A percentile compares a stretch with the other conserved stretches of the same genome.
Evolutionary conservation across 2,888 invertebrate genomes (phyloP).

Genomic region (Hartigia nigra): DNA sequence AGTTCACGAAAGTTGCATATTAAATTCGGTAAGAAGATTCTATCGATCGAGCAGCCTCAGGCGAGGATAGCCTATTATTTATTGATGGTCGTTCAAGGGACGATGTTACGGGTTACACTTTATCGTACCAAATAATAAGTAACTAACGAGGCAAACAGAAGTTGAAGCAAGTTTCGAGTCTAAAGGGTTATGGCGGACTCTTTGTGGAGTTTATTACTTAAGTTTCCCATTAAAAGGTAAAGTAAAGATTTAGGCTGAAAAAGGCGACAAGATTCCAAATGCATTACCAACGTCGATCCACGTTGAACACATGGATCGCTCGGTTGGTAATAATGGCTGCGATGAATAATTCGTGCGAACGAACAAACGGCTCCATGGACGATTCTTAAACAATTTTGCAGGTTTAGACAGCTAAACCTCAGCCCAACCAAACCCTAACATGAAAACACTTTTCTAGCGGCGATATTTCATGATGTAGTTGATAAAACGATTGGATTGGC

Average conservation of each 20-base stretch:
- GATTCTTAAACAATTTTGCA: background rate
- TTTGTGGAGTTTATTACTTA: background rate
- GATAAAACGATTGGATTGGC: background rate
- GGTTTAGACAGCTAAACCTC: background rate
- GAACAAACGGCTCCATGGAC: background rate
- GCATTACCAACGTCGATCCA: background rate
- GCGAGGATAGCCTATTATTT: slow-evolving; percentile 49
- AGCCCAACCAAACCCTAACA: background rate
- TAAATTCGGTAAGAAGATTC: slow-evolving; percentile 1
- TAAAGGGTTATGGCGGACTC: background rate
- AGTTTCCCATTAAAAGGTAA: slow-evolving; percentile 10
- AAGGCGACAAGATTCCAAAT: slow-evolving; percentile 12
- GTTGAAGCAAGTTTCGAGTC: background rate
- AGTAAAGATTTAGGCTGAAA: slow-evolving; percentile 3
- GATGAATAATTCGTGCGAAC: background rate
- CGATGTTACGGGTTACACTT: slow-evolving; percentile 45
- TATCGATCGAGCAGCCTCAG: slow-evolving; percentile 35
- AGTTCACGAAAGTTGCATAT: background rate
- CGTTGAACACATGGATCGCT: background rate
- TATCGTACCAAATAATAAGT: slow-evolving; percentile 54
- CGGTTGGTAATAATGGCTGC: background rate
- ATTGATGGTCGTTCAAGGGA: slow-evolving; percentile 39
- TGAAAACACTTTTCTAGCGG: background rate
- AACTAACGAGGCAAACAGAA: background rate
- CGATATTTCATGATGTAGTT: background rate